Percentiles rank a stretch among this genome's conserved stretches.
These are phyloP conservation scores for Sebastes itinus DNA, from an alignment of 2,797 vertebrate species.

Conservation along the genomic window DNA sequence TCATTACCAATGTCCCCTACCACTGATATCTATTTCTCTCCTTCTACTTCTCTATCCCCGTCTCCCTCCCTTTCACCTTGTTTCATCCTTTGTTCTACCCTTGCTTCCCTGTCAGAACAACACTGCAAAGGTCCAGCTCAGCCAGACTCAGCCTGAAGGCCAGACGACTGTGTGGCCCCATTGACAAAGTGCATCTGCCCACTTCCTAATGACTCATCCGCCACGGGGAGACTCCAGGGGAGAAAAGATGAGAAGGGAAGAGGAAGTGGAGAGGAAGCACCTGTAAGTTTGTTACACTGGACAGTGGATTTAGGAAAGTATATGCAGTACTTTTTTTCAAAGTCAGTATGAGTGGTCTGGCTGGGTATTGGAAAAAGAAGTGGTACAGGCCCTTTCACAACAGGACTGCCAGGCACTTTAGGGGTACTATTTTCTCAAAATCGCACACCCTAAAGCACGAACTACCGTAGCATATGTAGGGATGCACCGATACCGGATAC, in stretches of 20 bases:
- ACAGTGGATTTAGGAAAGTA: background rate
- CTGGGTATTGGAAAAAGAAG: background rate
- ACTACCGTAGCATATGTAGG: no score
- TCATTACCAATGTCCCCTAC: constrained; percentile 6
- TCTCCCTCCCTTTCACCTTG: background rate
- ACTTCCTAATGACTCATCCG: constrained; percentile 55
- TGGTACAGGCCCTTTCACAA: background rate
- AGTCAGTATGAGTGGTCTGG: background rate
- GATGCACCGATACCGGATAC: no score
- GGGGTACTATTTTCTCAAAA: no score
- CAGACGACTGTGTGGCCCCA: constrained; percentile 32
- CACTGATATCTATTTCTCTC: constrained; percentile 6
- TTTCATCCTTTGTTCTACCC: constrained; percentile 7
- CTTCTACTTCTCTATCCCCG: background rate
- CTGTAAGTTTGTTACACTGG: constrained; percentile 11
- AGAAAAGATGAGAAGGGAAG: constrained; percentile 19
- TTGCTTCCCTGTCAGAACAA: constrained; percentile 27
- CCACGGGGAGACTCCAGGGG: constrained; percentile 23
- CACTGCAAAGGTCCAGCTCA: constrained; percentile 7
- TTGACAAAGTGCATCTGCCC: constrained; percentile 64
- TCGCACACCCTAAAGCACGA: accelerated
- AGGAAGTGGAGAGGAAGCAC: constrained; percentile 21
- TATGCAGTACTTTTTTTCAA: background rate
- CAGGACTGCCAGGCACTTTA: no score
- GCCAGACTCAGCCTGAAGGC: constrained; percentile 37